A percentile compares a stretch with the other conserved stretches of the same genome.
phyloP scores from a whole-genome alignment of 2,888 invertebrate species.

The Chrysomela aeneicollis region DNA sequence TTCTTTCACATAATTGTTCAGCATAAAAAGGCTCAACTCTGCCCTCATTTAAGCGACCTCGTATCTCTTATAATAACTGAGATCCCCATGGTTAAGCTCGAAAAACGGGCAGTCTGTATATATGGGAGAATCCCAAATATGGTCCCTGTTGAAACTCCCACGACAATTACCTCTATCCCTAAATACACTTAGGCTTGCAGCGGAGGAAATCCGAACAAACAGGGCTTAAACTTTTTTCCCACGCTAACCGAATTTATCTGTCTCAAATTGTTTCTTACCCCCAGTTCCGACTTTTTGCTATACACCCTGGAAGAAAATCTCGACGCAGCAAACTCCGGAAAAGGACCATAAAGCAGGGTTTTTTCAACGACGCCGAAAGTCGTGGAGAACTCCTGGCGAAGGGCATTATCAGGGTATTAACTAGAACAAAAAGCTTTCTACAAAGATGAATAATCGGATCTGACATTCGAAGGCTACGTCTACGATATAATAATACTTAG shows the following conservation, averaged over 20 bases:
- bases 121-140: neutral
- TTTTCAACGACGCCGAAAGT: neutral
- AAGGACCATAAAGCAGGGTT: neutral
- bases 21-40: too few relatives aligned
- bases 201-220: slow-evolving; percentile 22
- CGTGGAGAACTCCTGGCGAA: neutral
- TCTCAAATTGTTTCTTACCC: slow-evolving; percentile 26
- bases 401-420: too few relatives aligned
- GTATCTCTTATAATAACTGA: too few relatives aligned
- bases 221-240: slow-evolving; percentile 21
- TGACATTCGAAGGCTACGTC: neutral
- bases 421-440: neutral
- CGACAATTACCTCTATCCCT: neutral
- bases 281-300: slow-evolving; percentile 3
- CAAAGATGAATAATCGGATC: neutral
- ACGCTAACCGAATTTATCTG: slow-evolving; percentile 29
- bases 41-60: too few relatives aligned
- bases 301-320: slow-evolving; percentile 11
- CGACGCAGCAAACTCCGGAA: slow-evolving; percentile 18
- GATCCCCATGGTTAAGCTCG: too few relatives aligned
- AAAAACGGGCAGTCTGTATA: too few relatives aligned
- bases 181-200: neutral
- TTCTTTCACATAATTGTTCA: too few relatives aligned
- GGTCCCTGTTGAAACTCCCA: neutral
- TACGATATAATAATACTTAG: neutral